Conservation (phyloP, 2,888 invertebrate genomes). For the Pristionchus mayeri region DNA sequence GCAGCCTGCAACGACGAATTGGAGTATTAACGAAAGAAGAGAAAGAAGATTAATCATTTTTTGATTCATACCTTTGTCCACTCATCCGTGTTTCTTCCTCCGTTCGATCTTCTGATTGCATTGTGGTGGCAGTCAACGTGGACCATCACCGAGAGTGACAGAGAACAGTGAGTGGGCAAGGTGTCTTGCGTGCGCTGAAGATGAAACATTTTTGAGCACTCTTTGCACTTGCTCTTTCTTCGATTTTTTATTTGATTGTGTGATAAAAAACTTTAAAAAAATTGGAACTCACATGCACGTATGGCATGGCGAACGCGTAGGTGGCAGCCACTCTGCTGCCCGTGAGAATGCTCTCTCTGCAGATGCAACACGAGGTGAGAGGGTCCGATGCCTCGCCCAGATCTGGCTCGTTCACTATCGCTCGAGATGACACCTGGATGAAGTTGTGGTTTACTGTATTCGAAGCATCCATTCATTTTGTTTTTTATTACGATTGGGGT, state of each 20-base stretch:
- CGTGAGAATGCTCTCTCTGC: conserved; percentile 57
- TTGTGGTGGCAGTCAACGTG: conserved; percentile 98
- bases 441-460: neutral
- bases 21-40: neutral
- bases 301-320: conserved; percentile 33
- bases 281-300: neutral
- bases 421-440: conserved; percentile 55
- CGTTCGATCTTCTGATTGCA: conserved; percentile 82
- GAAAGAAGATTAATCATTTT: neutral
- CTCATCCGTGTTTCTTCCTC: conserved; percentile 59
- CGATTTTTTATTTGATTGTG: no score
- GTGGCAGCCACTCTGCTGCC: conserved; percentile 54
- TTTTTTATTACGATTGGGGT: neutral
- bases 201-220: neutral
- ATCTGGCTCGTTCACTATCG: conserved; percentile 60
- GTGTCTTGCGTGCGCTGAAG: neutral
- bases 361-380: conserved; percentile 61
- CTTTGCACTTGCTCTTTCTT: neutral
- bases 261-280: no score
- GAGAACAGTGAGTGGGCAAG: conserved; percentile 79
- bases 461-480: neutral
- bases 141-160: conserved; percentile 97
- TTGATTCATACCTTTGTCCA: conserved; percentile 56
- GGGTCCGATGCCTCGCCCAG: conserved; percentile 58
- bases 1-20: conserved; percentile 84